Base-by-base conservation (phyloP, 2,888 invertebrate genomes). In the Nasonovia ribisnigri region DNA sequence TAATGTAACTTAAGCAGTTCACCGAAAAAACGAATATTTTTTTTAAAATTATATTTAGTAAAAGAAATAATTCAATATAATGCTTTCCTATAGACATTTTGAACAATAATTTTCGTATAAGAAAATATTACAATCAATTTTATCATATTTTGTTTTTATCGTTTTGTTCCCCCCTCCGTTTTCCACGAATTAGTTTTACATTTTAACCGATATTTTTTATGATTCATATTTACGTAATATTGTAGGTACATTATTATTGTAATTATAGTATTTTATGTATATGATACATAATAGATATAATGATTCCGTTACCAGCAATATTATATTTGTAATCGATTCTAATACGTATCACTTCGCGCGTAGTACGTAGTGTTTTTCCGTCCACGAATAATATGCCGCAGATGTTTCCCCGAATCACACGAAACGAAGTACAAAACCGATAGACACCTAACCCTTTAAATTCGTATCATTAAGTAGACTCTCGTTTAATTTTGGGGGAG, bases 391-490 rank as follows among this genome's bases (percentile, higher is more conserved):
- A 46, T 5, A 43, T 43, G n/a, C 6, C 16, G n/a, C 43, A 43
- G 87, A 48, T n/a, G 48, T n/a, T 43, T 43, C 20, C 20, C 4
- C 20, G 24, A 48, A 88, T 46, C 77, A 87, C 48, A 88, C 51
- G 48, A 51, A 43, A 88, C 54, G 77, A 43, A 86, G 24, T 48
- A 42, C 29, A 16, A 89, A 89, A 46, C 67, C 67, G 1, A 90
- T 67, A 2, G 16, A 46, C 46, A 46, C 46, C 46, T 36, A 90
- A 54, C 91, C 67, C 77, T 84, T 91, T 91, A 43, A 29, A 54
- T 67, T 43, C 89, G 77, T 84, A 84, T 84, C 90, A 42, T 91
- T 84, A 84, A 91, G 43, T 84, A 84, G 42, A 84, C 54, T n/a
- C 8, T 20, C 51, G 84, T 91, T 84, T 84, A 54, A 42, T 84